Percentiles rank a stretch among this genome's conserved stretches.
Conservation (phyloP, 2,888 invertebrate species). For the Ganaspis brasiliensis region DNA sequence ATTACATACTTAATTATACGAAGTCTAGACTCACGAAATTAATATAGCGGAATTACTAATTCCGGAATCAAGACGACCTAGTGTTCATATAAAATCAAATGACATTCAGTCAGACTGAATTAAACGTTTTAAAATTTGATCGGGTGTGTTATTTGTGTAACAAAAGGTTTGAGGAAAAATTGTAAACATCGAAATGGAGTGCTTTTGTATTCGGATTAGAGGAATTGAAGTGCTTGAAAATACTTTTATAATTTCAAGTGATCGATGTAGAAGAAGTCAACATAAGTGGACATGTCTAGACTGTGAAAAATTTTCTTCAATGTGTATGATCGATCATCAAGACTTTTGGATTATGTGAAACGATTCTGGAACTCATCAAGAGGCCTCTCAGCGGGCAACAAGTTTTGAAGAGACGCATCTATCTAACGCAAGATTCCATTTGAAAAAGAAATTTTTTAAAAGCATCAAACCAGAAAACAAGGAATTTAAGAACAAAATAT, state of each 20-base stretch:
- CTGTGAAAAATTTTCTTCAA: slow-evolving; percentile 52
- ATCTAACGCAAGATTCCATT: slow-evolving; percentile 31
- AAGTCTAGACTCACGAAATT: slow-evolving; percentile 9
- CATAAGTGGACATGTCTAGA: slow-evolving; percentile 44
- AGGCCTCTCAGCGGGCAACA: slow-evolving; percentile 52
- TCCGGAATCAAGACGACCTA: neutral
- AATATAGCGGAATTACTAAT: neutral
- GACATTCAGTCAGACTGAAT: neutral
- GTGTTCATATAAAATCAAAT: neutral
- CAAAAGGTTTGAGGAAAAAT: neutral
- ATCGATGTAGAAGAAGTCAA: slow-evolving; percentile 40
- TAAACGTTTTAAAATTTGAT: neutral
- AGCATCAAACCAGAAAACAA: slow-evolving; percentile 5
- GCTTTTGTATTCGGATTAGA: slow-evolving; percentile 24
- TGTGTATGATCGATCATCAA: slow-evolving; percentile 54
- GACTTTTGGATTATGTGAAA: slow-evolving; percentile 51
- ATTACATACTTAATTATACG: neutral
- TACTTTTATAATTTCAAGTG: slow-evolving; percentile 27
- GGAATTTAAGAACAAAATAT: neutral
- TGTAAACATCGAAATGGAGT: slow-evolving; percentile 21
- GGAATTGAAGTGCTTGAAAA: slow-evolving; percentile 18
- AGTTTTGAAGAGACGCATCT: slow-evolving; percentile 28
- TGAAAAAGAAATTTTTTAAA: slow-evolving; percentile 33
- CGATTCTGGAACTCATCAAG: slow-evolving; percentile 45
- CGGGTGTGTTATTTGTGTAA: neutral